Base-by-base conservation (phyloP, 2,888 invertebrate species). In the Pammene aurita region DNA sequence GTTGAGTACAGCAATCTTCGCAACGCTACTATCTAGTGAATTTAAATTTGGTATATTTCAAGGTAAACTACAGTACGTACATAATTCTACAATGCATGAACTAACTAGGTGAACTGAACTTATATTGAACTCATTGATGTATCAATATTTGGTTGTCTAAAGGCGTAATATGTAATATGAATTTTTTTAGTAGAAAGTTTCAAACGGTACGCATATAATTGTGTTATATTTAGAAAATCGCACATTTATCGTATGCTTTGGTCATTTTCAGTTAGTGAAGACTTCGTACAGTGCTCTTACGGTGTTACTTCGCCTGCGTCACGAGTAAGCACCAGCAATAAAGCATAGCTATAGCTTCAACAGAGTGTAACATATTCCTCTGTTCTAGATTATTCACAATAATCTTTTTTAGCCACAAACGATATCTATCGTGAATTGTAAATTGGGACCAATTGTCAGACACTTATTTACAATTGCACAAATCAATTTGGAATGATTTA, bases 251-350 rank as follows among this genome's bases (percentile, higher is more conserved):
- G 1, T 34, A 54, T 6, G 9, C 13, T 48, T 61, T 61, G 64
- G 63, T 74, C 66, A 74, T 74, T 90, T 87, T 54, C 86, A 91
- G 92, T 77, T 90, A 78, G 85, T 92, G 78, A 91, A 90, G 76
- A 80, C 88, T 5, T 90, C 91, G 0, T 91, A 92, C 77, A 89
- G 87, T 69, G 90, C 89, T 26, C 78, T 92, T 0, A 90, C 90
- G 18, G 79, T 91, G 48, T 75, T 92, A 44, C 81, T 91, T 14
- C 78, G 86, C 61, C 80, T 86, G 56, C 79, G 80, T 66, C 68
- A 76, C 57, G 74, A 75, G 54, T 77, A 72, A 67, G 10, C 18
- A 50, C 5, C 13, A 26, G 7, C 13, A 55, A 4, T n/a, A 16
- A 35, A 38, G 9, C 44, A 14, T 64, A 18, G 52, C 64, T 46